A percentile compares a stretch with the other conserved stretches of the same genome.
Conservation (phyloP, 2,888 invertebrate genomes). For the Psylliodes chrysocephalus region DNA sequence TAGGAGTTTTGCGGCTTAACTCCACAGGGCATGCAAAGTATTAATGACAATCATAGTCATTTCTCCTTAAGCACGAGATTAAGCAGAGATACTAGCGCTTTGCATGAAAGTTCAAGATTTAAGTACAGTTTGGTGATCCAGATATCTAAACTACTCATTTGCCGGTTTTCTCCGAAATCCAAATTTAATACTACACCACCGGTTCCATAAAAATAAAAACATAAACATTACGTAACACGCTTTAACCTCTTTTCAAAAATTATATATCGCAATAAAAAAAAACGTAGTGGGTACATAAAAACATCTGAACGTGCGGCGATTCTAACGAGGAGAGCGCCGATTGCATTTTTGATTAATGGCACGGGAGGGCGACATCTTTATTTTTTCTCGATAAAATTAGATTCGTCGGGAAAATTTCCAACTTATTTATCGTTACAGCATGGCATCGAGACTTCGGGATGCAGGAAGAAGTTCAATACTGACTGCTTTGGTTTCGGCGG, state of each 20-base stretch:
- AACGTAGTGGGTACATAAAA: constrained; percentile 22
- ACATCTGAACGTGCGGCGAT: constrained; percentile 2
- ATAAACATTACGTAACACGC: not conserved
- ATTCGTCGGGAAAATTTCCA: constrained; percentile 35
- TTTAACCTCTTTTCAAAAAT: constrained; percentile 9
- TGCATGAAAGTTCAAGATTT: too few relatives aligned
- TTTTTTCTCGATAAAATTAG: constrained; percentile 39
- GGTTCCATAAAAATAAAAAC: too few relatives aligned
- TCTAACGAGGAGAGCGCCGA: constrained; percentile 11
- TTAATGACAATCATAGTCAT: too few relatives aligned
- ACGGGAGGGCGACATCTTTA: constrained; percentile 30
- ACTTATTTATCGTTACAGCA: constrained; percentile 39
- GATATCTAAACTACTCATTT: too few relatives aligned
- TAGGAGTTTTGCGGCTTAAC: too few relatives aligned
- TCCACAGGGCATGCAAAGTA: too few relatives aligned
- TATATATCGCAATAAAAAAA: constrained; percentile 22
- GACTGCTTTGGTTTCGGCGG: too few relatives aligned
- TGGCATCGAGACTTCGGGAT: constrained; percentile 12
- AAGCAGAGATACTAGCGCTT: too few relatives aligned
- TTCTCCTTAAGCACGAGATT: too few relatives aligned
- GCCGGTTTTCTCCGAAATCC: too few relatives aligned
- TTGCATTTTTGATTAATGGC: constrained; percentile 35
- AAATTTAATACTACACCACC: too few relatives aligned
- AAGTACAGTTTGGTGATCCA: too few relatives aligned
- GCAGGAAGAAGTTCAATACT: constrained; percentile 28